Evolutionary conservation across 1,140 invertebrate species (phyloP).

Genomic region (Diabrotica virgifera): DNA sequence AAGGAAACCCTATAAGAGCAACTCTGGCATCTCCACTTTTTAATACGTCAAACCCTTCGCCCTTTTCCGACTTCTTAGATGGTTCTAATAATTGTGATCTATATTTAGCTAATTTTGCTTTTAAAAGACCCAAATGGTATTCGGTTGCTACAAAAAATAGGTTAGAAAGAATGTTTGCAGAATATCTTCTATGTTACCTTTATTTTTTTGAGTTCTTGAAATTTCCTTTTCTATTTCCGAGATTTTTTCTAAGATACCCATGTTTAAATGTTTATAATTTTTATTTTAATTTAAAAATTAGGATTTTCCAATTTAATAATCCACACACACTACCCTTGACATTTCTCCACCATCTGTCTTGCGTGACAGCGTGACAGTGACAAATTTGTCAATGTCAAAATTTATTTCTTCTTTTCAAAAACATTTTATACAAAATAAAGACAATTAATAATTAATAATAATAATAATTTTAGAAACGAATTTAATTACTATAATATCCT

Average conservation of each 20-base stretch:
- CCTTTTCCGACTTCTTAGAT: constrained; percentile 92
- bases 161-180: constrained; percentile 3
- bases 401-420: no score
- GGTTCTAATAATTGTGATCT: constrained; percentile 93
- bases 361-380: no score
- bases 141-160: constrained; percentile 80
- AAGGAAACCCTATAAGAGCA: constrained; percentile 96
- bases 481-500: no score
- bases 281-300: neutral
- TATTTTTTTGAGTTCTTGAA: constrained; percentile 98
- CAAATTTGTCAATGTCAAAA: no score
- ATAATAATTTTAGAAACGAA: no score
- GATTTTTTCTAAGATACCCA: constrained; percentile 98
- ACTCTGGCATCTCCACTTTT: constrained; percentile 99
- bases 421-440: no score
- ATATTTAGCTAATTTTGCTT: constrained; percentile 98
- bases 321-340: neutral
- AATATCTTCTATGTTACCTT: constrained; percentile 65
- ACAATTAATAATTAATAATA: no score
- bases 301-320: neutral
- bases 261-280: constrained; percentile 46
- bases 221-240: constrained; percentile 98
- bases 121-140: constrained; percentile 96
- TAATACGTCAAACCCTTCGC: constrained; percentile 99
- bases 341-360: no score